These are phyloP conservation scores for Ectemnius lituratus DNA, from an alignment of 2,888 invertebrate genomes.

Conservation along the genomic window DNA sequence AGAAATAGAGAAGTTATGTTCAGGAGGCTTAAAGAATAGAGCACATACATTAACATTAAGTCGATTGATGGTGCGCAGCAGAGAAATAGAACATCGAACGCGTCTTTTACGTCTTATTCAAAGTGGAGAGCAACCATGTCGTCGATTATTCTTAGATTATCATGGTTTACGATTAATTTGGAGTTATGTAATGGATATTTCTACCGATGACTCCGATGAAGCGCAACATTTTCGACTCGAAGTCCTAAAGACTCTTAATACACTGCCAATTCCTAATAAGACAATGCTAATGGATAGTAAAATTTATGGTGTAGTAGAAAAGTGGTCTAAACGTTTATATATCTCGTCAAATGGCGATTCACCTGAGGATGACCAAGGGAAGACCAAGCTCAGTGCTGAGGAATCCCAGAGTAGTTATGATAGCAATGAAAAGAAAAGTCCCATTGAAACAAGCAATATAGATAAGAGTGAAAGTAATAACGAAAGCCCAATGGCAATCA, in stretches of 20 bases:
- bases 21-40: constrained; percentile 91
- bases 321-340: constrained; percentile 83
- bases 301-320: constrained; percentile 90
- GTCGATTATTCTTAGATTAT: constrained; percentile 93
- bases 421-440: constrained; percentile 62
- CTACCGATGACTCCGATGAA: constrained; percentile 79
- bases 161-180: constrained; percentile 94
- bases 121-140: constrained; percentile 89
- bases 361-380: constrained; percentile 72
- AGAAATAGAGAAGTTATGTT: constrained; percentile 89
- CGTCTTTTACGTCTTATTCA: constrained; percentile 88
- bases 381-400: constrained; percentile 52
- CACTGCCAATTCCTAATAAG: constrained; percentile 95
- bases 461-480: constrained; percentile 59
- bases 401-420: constrained; percentile 65
- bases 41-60: constrained; percentile 93
- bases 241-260: constrained; percentile 88
- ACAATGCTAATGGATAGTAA: constrained; percentile 95
- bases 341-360: constrained; percentile 68
- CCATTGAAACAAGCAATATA: constrained; percentile 42
- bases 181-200: constrained; percentile 93
- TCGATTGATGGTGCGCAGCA: constrained; percentile 95
- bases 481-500: constrained; percentile 43
- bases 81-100: constrained; percentile 87
- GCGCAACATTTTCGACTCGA: constrained; percentile 78